These are phyloP conservation scores for Muscicapa striata DNA, from an alignment of 2,797 vertebrate species.

Conservation along the genomic window DNA sequence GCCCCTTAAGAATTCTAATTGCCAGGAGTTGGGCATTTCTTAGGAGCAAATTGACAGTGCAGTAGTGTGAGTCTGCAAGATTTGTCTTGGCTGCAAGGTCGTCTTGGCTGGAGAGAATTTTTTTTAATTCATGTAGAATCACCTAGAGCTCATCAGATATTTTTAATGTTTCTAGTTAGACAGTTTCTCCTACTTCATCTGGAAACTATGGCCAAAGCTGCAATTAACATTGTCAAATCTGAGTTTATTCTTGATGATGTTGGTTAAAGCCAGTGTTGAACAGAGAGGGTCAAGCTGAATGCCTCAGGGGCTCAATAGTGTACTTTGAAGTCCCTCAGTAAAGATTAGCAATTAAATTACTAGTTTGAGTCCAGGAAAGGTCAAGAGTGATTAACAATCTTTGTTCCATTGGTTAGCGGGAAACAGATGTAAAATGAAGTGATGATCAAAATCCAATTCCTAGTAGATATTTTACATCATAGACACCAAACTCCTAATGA, in stretches of 20 bases:
- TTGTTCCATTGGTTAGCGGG: conserved; percentile 20
- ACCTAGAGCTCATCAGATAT: neutral
- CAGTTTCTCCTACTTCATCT: neutral
- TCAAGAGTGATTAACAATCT: conserved; percentile 45
- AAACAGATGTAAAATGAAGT: conserved; percentile 56
- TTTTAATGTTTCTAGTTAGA: neutral
- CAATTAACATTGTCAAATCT: conserved; percentile 17
- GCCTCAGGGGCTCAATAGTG: neutral
- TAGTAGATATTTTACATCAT: conserved; percentile 36
- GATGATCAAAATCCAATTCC: conserved; percentile 54
- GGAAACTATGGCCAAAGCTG: neutral
- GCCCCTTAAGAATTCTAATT: conserved; percentile 47
- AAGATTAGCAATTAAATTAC: conserved; percentile 39
- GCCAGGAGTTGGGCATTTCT: neutral
- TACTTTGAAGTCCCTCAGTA: neutral
- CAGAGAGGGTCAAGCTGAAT: neutral
- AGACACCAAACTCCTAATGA: conserved; percentile 26
- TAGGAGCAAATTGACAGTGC: conserved; percentile 6
- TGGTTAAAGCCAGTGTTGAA: neutral
- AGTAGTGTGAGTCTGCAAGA: neutral
- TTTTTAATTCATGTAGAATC: conserved; percentile 16
- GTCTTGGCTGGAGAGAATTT: neutral
- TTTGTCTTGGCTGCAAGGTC: neutral
- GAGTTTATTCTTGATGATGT: neutral
- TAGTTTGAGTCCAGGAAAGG: conserved; percentile 23